Evolutionary conservation across 2,797 vertebrate genomes (phyloP).

Genomic region (Notoglanidium macrostoma): DNA sequence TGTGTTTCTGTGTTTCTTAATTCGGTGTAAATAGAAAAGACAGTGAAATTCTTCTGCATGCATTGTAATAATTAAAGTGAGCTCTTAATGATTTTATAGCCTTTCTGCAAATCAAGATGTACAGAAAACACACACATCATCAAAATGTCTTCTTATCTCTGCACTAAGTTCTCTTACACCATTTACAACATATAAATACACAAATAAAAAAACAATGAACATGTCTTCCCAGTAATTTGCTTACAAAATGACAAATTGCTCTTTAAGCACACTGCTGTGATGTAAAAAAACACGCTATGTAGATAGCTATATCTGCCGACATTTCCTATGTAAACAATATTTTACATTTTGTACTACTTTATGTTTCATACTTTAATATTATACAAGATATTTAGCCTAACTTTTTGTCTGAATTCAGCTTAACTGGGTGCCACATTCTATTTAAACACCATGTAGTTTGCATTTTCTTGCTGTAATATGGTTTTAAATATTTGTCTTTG

Average conservation of each 20-base stretch:
- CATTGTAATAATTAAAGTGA: not conserved
- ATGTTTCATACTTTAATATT: not conserved
- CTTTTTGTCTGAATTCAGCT: not conserved
- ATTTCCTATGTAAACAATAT: not conserved
- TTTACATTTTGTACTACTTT: not conserved
- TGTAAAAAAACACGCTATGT: not conserved
- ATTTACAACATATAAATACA: conserved; percentile 5
- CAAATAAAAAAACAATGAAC: not conserved
- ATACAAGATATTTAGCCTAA: too few species aligned
- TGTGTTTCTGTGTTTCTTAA: not conserved
- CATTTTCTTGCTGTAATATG: not conserved
- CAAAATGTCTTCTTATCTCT: not conserved
- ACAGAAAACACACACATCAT: conserved; percentile 17
- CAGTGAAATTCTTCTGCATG: not conserved
- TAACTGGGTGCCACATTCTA: not conserved
- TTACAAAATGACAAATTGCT: not conserved
- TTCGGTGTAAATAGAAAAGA: not conserved
- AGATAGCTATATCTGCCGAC: not conserved
- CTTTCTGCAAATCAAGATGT: not conserved
- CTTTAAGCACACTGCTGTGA: not conserved
- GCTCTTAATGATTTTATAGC: not conserved
- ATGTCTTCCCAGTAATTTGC: not conserved
- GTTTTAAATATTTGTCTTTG: conserved; percentile 4
- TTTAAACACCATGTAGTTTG: not conserved
- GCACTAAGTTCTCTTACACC: not conserved